These are phyloP conservation scores for Oithona nana DNA, from an alignment of 2,888 invertebrate genomes.

Conservation along the genomic window DNA sequence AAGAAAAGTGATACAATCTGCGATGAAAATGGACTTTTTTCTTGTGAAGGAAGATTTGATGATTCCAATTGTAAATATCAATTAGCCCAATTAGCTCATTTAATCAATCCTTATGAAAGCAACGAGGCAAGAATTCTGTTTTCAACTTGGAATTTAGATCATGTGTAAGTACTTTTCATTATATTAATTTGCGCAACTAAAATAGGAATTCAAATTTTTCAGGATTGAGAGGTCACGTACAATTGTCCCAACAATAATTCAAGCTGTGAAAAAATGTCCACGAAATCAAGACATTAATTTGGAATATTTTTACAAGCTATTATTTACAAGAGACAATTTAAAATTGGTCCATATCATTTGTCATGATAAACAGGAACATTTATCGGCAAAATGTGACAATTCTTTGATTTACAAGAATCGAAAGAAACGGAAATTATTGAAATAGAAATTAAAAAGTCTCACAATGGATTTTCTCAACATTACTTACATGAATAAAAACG, in stretches of 20 bases:
- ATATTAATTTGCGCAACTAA: too few species aligned
- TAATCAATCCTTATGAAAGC: not conserved
- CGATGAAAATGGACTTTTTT: not conserved
- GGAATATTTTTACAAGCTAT: not conserved
- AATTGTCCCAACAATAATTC: not conserved
- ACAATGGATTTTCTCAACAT: too few species aligned
- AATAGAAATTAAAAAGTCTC: too few species aligned
- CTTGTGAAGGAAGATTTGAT: not conserved
- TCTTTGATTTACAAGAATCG: not conserved
- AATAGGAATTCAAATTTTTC: not conserved
- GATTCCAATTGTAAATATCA: not conserved
- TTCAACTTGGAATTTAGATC: not conserved
- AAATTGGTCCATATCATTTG: not conserved
- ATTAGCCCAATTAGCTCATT: not conserved
- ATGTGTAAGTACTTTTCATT: not conserved
- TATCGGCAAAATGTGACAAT: not conserved
- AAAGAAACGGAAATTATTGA: not conserved
- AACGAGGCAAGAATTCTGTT: not conserved
- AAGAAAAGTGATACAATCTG: not conserved
- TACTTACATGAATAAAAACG: too few species aligned
- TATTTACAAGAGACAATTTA: not conserved
- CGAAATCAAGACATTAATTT: not conserved
- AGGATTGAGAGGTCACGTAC: not conserved
- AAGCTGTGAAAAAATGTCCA: not conserved
- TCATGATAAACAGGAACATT: constrained; percentile 11